These are phyloP conservation scores for Mungos mungo DNA, from an alignment of 2,113 vertebrate genomes.

Conservation along the genomic window DNA sequence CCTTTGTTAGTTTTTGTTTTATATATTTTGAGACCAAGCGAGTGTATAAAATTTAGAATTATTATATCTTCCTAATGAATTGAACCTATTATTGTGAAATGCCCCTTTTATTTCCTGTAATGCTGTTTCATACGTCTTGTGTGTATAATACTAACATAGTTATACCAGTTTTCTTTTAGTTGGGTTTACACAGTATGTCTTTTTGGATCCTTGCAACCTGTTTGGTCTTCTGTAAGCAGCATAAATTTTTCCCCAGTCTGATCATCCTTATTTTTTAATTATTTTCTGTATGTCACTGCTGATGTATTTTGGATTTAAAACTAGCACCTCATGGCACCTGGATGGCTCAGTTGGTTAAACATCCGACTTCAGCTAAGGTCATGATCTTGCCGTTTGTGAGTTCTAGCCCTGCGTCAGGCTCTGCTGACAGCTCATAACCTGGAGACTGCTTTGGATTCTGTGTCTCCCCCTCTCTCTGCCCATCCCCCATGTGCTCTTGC, in stretches of 20 bases:
- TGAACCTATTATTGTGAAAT: not conserved
- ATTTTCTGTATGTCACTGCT: not conserved
- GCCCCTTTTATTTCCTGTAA: not conserved
- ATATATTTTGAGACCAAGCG: not conserved
- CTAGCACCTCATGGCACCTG: not conserved
- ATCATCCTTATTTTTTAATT: not conserved
- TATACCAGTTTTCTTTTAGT: slow-evolving; percentile 1
- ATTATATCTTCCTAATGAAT: not conserved
- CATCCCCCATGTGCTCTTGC: too few relatives aligned
- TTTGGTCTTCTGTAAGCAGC: slow-evolving; percentile 23
- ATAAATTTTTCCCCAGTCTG: not conserved
- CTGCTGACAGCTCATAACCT: too few relatives aligned
- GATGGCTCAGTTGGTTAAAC: too few relatives aligned
- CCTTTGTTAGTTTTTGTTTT: not conserved
- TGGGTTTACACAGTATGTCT: not conserved
- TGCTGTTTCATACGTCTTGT: not conserved
- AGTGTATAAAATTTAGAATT: not conserved
- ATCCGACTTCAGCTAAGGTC: too few relatives aligned
- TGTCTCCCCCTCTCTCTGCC: too few relatives aligned
- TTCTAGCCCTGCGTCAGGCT: too few relatives aligned
- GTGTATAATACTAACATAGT: not conserved
- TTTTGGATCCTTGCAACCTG: not conserved
- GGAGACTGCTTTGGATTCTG: too few relatives aligned
- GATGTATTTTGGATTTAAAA: slow-evolving; percentile 16
- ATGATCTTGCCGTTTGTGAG: too few relatives aligned